Percentiles rank a stretch among this genome's conserved stretches.
phyloP scores from a whole-genome alignment of 2,113 vertebrate species.

The Irena cyanogastra region DNA sequence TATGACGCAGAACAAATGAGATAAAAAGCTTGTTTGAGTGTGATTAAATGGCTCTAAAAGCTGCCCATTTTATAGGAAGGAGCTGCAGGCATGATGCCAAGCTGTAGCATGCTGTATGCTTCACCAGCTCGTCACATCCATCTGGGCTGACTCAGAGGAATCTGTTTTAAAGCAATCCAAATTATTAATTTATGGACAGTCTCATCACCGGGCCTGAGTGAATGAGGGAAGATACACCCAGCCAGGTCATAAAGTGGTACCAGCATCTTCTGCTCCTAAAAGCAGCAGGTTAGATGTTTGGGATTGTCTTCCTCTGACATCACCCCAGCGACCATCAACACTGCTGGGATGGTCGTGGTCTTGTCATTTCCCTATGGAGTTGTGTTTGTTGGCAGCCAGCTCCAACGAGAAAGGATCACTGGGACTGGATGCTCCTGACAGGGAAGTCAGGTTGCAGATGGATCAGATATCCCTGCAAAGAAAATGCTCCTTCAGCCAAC shows the following conservation, averaged over 20 bases:
- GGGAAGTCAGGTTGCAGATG: background rate
- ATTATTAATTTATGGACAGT: background rate
- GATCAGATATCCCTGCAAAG: slow-evolving; percentile 1
- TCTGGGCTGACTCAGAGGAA: slow-evolving; percentile 37
- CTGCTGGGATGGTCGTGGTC: background rate
- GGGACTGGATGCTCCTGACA: background rate
- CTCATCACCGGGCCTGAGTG: background rate
- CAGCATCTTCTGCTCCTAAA: slow-evolving; percentile 1
- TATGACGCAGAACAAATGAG: slow-evolving; percentile 55
- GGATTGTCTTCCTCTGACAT: background rate
- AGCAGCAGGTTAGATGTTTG: background rate
- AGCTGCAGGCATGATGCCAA: background rate
- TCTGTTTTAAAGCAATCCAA: slow-evolving; percentile 31
- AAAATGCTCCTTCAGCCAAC: background rate
- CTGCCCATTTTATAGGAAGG: slow-evolving; percentile 29
- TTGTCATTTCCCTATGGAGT: background rate
- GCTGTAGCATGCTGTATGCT: slow-evolving; percentile 1
- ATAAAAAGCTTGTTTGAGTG: slow-evolving; percentile 49
- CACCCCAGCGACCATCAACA: background rate
- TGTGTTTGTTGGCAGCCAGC: background rate
- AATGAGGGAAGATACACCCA: background rate
- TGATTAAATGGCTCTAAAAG: slow-evolving; percentile 31
- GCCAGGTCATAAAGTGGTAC: background rate
- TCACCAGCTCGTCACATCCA: background rate
- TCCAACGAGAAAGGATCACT: background rate